Evolutionary conservation across 2,797 vertebrate genomes (phyloP).

Genomic region (Oreortyx pictus): DNA sequence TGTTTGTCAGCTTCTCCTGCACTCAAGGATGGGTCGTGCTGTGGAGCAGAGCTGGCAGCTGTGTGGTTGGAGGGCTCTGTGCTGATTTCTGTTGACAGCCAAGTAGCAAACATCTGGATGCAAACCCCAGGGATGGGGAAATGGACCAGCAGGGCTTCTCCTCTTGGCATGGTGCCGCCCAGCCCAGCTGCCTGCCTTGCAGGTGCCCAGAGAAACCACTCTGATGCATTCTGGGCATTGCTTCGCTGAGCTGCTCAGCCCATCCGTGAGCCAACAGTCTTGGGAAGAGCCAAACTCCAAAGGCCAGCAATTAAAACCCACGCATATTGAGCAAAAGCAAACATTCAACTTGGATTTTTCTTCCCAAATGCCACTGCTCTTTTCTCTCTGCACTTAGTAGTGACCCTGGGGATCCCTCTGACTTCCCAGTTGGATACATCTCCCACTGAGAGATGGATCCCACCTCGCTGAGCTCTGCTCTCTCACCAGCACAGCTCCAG

Average conservation of each 20-base stretch:
- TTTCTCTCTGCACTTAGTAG: neutral
- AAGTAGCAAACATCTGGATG: conserved; percentile 36
- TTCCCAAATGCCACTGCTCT: conserved; percentile 23
- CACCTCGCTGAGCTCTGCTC: neutral
- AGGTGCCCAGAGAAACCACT: neutral
- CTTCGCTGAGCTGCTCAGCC: neutral
- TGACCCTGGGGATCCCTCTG: neutral
- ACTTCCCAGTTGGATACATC: neutral
- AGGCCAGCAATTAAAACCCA: conserved; percentile 40
- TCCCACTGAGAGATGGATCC: neutral
- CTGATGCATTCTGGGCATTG: neutral
- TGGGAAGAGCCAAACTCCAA: conserved; percentile 37
- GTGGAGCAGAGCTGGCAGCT: conserved; percentile 3
- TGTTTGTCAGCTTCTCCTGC: neutral
- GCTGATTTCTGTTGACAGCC: conserved; percentile 4
- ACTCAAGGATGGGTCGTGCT: neutral
- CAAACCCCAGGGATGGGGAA: neutral
- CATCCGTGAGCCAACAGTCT: neutral
- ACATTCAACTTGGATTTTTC: neutral
- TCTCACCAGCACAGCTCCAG: neutral
- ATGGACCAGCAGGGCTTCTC: conserved; percentile 3
- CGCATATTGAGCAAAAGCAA: conserved; percentile 38
- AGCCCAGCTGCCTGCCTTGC: neutral
- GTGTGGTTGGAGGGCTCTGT: conserved; percentile 1
- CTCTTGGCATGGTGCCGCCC: neutral